Evolutionary conservation across 2,888 invertebrate species (phyloP).

Genomic region (Zootermopsis nevadensis): DNA sequence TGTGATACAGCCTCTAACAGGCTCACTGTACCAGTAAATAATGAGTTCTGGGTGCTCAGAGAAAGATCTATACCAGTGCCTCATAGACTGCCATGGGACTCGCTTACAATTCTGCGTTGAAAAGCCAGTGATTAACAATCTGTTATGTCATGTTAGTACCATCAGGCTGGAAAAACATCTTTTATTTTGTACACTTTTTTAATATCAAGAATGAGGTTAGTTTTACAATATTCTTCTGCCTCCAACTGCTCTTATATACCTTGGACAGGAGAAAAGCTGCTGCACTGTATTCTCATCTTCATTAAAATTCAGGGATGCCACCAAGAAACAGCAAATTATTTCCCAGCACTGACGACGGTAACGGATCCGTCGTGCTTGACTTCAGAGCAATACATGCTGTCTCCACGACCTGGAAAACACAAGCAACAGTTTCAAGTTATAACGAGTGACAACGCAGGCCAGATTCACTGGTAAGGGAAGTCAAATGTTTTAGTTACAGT

Average conservation of each 20-base stretch:
- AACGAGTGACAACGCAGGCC: too few species aligned
- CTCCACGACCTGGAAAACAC: slow-evolving; percentile 74
- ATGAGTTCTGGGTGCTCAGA: too few species aligned
- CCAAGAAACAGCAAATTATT: slow-evolving; percentile 88
- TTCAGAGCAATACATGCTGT: slow-evolving; percentile 89
- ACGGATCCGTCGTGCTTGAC: slow-evolving; percentile 87
- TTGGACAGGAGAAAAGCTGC: slow-evolving; percentile 72
- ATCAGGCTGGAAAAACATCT: slow-evolving; percentile 19
- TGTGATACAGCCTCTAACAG: too few species aligned
- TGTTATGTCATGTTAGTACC: too few species aligned
- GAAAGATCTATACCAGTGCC: too few species aligned
- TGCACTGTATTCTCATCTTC: slow-evolving; percentile 82
- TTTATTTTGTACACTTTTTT: neutral
- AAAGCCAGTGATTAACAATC: too few species aligned
- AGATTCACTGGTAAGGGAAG: too few species aligned
- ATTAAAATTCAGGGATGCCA: slow-evolving; percentile 86
- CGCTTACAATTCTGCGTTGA: too few species aligned
- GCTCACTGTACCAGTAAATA: too few species aligned
- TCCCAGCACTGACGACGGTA: slow-evolving; percentile 97
- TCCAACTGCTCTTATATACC: slow-evolving; percentile 29
- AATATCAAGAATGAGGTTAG: neutral
- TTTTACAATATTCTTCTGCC: too few species aligned
- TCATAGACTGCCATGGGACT: too few species aligned
- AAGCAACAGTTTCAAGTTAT: neutral
- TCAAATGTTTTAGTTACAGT: too few species aligned